Evolutionary conservation across 2,797 vertebrate species (phyloP).

Genomic region (Catharus ustulatus): DNA sequence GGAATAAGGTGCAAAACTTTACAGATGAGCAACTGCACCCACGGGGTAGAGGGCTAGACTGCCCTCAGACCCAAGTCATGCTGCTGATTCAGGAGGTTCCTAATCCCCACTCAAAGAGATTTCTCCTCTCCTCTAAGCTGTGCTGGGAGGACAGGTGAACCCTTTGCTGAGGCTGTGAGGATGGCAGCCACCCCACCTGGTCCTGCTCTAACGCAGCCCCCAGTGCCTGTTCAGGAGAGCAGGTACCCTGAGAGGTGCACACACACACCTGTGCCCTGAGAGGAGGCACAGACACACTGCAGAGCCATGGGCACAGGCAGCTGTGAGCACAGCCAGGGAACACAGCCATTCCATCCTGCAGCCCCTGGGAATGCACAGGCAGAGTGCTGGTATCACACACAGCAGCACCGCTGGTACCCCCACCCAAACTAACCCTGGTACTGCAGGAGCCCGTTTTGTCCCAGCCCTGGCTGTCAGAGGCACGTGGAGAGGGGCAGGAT

Average conservation of each 20-base stretch:
- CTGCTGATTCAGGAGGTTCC: background rate
- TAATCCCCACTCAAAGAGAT: background rate
- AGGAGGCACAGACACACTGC: background rate
- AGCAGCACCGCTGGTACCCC: background rate
- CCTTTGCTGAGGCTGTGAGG: too few species aligned
- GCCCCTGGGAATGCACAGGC: background rate
- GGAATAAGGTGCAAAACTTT: background rate
- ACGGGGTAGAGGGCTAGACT: background rate
- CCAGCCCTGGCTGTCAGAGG: background rate
- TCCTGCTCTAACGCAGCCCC: background rate
- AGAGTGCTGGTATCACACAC: background rate
- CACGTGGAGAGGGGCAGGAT: background rate
- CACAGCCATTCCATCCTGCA: too few species aligned
- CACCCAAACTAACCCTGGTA: background rate
- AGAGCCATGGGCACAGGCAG: rapidly evolving
- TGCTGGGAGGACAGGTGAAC: background rate
- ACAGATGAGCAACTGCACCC: background rate
- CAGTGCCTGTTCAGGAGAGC: background rate
- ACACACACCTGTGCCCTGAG: too few species aligned
- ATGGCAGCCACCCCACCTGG: background rate
- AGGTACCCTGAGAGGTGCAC: background rate
- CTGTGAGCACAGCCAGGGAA: too few species aligned
- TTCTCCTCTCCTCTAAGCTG: background rate
- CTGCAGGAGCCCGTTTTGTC: too few species aligned
- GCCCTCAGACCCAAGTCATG: background rate